Percentiles rank a stretch among this genome's conserved stretches.
Conservation (phyloP, 2,888 invertebrate species). For the Amphipyra berbera region DNA sequence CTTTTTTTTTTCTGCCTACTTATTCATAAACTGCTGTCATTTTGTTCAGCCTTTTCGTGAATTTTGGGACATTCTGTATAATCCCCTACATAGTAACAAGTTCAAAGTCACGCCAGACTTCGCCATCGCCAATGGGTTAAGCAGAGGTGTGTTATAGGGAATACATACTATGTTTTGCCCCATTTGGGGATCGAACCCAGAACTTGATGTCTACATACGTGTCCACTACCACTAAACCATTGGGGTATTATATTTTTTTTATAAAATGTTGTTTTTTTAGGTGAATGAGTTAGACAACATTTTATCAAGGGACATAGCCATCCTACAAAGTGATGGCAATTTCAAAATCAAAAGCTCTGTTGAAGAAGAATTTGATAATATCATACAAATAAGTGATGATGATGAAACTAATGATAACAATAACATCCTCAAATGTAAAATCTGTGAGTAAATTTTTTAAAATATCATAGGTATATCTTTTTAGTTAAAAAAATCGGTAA, state of each 20-base stretch:
- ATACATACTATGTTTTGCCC: too few species aligned
- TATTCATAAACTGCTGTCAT: too few species aligned
- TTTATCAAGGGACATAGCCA: constrained; percentile 88
- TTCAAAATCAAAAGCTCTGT: constrained; percentile 75
- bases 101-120: too few species aligned
- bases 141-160: too few species aligned
- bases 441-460: constrained; percentile 73
- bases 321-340: constrained; percentile 93
- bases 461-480: too few species aligned
- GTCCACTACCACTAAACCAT: constrained; percentile 9
- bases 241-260: background rate
- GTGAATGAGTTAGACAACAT: constrained; percentile 90
- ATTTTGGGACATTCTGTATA: too few species aligned
- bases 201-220: background rate
- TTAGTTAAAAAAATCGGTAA: too few species aligned
- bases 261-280: constrained; percentile 68
- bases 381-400: constrained; percentile 88
- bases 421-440: constrained; percentile 79
- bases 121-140: too few species aligned
- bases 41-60: too few species aligned
- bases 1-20: too few species aligned
- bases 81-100: too few species aligned
- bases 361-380: constrained; percentile 70
- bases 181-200: constrained; percentile 1
- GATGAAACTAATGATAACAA: constrained; percentile 72